A percentile compares a stretch with the other conserved stretches of the same genome.
phyloP scores from a whole-genome alignment of 2,113 vertebrate genomes.

The Poeciliopsis retropinna region DNA sequence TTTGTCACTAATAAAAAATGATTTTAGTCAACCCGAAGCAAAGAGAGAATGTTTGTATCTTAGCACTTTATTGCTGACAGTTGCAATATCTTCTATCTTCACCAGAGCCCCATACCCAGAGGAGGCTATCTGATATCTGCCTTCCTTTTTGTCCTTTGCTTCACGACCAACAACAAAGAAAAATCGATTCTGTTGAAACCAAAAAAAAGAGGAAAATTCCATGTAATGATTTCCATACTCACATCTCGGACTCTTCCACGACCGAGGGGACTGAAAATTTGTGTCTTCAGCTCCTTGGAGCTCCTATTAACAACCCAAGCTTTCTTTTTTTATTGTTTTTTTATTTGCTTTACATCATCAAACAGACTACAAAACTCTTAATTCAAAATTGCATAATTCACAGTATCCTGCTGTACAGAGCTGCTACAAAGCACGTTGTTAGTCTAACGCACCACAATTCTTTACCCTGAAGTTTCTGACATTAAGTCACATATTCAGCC shows the following conservation, averaged over 20 bases:
- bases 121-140: slow-evolving; percentile 24
- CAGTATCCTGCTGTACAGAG: background rate
- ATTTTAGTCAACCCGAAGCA: background rate
- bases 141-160: slow-evolving; percentile 32
- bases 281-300: slow-evolving; percentile 10
- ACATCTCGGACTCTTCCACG: slow-evolving; percentile 10
- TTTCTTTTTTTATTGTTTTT: background rate
- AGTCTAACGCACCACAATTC: background rate
- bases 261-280: slow-evolving; percentile 26
- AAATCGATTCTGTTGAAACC: slow-evolving; percentile 37
- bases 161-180: slow-evolving; percentile 11
- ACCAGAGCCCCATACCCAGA: slow-evolving; percentile 15
- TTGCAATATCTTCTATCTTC: slow-evolving; percentile 29
- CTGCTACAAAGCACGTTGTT: background rate
- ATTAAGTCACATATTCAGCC: background rate
- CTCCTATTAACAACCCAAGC: background rate
- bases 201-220: slow-evolving; percentile 33
- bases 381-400: too few species aligned
- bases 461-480: background rate
- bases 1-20: background rate
- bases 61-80: background rate
- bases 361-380: too few species aligned
- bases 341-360: too few species aligned
- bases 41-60: background rate
- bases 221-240: slow-evolving; percentile 26